phyloP scores from a whole-genome alignment of 2,113 vertebrate species.

The Eublepharis macularius region DNA sequence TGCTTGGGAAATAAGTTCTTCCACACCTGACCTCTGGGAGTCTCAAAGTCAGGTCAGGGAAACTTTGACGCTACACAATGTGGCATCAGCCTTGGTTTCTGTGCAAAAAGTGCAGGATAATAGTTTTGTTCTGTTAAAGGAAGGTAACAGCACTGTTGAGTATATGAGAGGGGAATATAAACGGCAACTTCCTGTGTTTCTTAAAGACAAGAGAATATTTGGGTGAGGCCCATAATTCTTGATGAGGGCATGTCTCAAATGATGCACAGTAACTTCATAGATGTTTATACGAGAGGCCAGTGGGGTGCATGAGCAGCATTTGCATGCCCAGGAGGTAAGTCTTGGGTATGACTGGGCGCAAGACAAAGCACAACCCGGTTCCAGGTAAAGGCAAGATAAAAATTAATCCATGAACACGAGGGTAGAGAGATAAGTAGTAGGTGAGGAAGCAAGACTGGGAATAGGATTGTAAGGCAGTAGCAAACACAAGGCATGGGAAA shows the following conservation, averaged over 20 bases:
- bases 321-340: not conserved
- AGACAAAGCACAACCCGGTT: not conserved
- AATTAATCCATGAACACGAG: not conserved
- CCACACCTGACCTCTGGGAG: too few species aligned
- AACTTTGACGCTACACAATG: too few species aligned
- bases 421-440: not conserved
- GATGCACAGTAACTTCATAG: not conserved
- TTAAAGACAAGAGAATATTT: not conserved
- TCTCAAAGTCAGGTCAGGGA: too few species aligned
- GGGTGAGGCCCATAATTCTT: not conserved
- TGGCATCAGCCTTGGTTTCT: not conserved
- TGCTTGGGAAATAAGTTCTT: too few species aligned
- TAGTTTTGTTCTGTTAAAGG: not conserved
- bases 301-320: not conserved
- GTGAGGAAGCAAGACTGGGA: not conserved
- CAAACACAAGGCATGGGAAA: not conserved
- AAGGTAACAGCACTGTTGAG: not conserved
- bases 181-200: not conserved
- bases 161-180: not conserved
- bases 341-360: not conserved
- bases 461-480: not conserved
- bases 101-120: not conserved
- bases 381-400: not conserved
- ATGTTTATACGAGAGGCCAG: too few species aligned
- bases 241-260: too few species aligned